A percentile compares a stretch with the other conserved stretches of the same genome.
These are phyloP conservation scores for Tanytarsus gracilentus DNA, from an alignment of 2,888 invertebrate genomes.

Conservation along the genomic window DNA sequence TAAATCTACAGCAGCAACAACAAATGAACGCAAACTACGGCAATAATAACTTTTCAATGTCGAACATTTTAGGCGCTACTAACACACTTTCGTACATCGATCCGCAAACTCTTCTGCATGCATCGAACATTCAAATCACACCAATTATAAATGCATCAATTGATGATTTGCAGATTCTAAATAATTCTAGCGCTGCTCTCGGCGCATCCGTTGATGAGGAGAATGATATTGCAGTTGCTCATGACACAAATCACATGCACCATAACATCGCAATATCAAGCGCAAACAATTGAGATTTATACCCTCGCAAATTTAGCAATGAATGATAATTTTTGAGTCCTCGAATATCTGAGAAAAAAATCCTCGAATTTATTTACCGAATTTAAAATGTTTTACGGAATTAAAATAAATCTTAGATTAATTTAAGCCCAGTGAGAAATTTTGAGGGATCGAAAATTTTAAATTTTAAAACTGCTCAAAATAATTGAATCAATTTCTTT, in stretches of 20 bases:
- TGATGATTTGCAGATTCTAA: constrained; percentile 10
- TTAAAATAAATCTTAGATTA: too few relatives aligned
- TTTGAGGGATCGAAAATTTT: too few relatives aligned
- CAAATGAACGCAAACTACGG: constrained; percentile 10
- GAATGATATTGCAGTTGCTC: neutral
- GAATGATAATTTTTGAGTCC: constrained; percentile 1
- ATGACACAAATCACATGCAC: neutral
- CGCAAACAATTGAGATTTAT: too few relatives aligned
- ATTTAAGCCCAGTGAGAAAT: too few relatives aligned
- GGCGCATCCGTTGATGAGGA: neutral
- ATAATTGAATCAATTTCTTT: too few relatives aligned
- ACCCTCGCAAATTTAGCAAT: neutral
- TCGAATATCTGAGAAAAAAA: neutral
- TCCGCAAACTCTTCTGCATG: neutral
- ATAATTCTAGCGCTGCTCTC: neutral
- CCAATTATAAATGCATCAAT: constrained; percentile 32
- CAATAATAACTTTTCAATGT: constrained; percentile 20
- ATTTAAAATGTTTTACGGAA: too few relatives aligned
- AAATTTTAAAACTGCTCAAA: too few relatives aligned
- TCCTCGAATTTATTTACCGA: neutral
- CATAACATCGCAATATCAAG: constrained; percentile 19
- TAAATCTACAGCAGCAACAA: constrained; percentile 25
- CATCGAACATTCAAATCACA: constrained; percentile 33
- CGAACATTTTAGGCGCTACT: constrained; percentile 14
- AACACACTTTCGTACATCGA: constrained; percentile 10